Conservation (phyloP, 2,797 vertebrate genomes). For the Dromococcyx pavoninus region DNA sequence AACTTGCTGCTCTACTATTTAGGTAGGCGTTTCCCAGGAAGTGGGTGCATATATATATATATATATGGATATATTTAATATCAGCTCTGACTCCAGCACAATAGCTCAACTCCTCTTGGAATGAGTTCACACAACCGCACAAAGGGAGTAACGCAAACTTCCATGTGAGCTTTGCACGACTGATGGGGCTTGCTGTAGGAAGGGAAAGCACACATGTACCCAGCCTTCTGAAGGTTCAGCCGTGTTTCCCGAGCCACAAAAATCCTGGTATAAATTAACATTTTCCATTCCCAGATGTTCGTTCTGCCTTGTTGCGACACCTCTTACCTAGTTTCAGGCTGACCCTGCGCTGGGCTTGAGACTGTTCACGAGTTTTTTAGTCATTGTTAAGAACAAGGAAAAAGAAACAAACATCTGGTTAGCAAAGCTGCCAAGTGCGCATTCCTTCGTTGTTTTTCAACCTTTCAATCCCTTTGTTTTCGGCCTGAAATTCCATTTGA, state of each 20-base stretch:
- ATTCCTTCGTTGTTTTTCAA: slow-evolving; percentile 65
- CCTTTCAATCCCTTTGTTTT: slow-evolving; percentile 61
- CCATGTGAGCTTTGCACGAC: background rate
- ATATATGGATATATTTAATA: background rate
- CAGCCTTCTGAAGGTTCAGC: background rate
- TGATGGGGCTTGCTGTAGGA: background rate
- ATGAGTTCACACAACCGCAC: background rate
- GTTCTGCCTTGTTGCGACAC: slow-evolving; percentile 29
- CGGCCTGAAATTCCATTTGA: slow-evolving; percentile 45
- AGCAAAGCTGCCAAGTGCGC: slow-evolving; percentile 60
- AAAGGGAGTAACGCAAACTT: background rate
- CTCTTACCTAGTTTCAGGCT: slow-evolving; percentile 60
- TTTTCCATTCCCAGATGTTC: slow-evolving; percentile 58
- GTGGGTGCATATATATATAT: background rate
- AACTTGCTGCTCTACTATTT: rapidly evolving
- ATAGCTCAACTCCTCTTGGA: slow-evolving; percentile 1
- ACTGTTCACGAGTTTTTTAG: slow-evolving; percentile 57
- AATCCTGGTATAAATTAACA: slow-evolving; percentile 43
- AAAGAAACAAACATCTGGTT: slow-evolving; percentile 70
- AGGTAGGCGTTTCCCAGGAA: background rate
- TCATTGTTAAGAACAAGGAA: slow-evolving; percentile 47
- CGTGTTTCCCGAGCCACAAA: background rate
- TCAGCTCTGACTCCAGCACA: background rate
- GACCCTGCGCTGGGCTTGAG: slow-evolving; percentile 20
- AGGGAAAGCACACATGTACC: background rate